Evolutionary conservation across 2,113 vertebrate species (phyloP).

Genomic region (Lepisosteus oculatus): DNA sequence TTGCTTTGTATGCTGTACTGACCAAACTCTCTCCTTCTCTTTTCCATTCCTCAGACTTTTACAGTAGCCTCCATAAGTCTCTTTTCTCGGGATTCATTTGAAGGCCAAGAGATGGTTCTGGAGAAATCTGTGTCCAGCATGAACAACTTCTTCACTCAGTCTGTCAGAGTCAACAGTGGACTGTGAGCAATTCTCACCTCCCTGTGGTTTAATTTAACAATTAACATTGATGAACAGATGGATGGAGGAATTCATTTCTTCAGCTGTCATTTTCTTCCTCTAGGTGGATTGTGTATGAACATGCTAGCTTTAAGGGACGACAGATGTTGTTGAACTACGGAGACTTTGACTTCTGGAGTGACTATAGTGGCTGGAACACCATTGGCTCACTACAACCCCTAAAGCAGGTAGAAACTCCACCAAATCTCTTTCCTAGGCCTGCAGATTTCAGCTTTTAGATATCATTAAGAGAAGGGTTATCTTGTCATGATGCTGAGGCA

Average conservation of each 20-base stretch:
- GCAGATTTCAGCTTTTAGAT: not conserved
- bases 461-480: not conserved
- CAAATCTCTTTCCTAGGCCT: not conserved
- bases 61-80: slow-evolving; percentile 75
- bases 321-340: slow-evolving; percentile 70
- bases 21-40: not conserved
- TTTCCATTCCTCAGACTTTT: slow-evolving; percentile 61
- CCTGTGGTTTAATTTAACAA: not conserved
- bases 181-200: slow-evolving; percentile 61
- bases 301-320: slow-evolving; percentile 72
- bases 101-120: slow-evolving; percentile 69
- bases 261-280: not conserved
- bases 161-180: slow-evolving; percentile 74
- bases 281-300: slow-evolving; percentile 82
- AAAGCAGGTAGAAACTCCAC: slow-evolving; percentile 62
- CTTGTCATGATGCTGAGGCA: no score
- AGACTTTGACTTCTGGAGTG: slow-evolving; percentile 67
- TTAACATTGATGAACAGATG: not conserved
- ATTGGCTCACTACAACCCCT: slow-evolving; percentile 77
- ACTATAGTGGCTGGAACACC: slow-evolving; percentile 73
- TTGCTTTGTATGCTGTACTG: no score
- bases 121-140: slow-evolving; percentile 62
- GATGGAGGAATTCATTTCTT: not conserved
- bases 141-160: slow-evolving; percentile 71
- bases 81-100: slow-evolving; percentile 73